Base-by-base conservation (phyloP, 2,113 vertebrate species). In the Psittacara wagleri region DNA sequence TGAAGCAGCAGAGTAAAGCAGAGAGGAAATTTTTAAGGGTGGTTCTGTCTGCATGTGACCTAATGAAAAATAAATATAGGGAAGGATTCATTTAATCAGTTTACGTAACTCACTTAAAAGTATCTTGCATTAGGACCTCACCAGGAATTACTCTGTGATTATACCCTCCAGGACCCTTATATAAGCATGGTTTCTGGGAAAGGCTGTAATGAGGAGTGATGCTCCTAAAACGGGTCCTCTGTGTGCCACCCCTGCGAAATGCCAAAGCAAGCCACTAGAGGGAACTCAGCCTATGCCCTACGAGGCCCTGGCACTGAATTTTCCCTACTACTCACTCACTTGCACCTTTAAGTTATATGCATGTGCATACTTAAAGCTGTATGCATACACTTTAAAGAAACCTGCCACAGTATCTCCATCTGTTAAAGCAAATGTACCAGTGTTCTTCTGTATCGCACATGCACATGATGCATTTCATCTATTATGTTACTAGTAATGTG, bases 81-180 rank as follows among this genome's bases (percentile, higher is more conserved):
- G 61, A 81, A 92, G 35, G 79, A 92, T 85, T 88, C 62, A 43
- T 80, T 69, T 90, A 80, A 93, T 87, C 95, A 92, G 23, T 85
- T 95, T 96, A 90, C 17, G 14, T 97, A 96, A 96, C 75, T 90
- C 73, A 24, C 46, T 92, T 64, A 22, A 90, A 87, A 90, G 85
- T 87, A 94, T 73, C 75, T 88, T 73, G 75, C 85, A 95, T 96
- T 94, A 94, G 85, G 70, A 48, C 67, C 62, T 93, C 81, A 57
- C 51, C 35, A 27, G 81, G 61, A 89, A 75, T 75, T 68, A 70
- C 16, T 44, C 64, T 6, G 35, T 78, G 63, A 77, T 90, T 80
- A n/a, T 51, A 77, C 31, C 64, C n/a, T 59, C 29, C 48, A 68
- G 54, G 68, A 91, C 46, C 54, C 63, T 37, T 63, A 78, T 10